Evolutionary conservation across 2,113 vertebrate genomes (phyloP).

Genomic region (Tyto alba): DNA sequence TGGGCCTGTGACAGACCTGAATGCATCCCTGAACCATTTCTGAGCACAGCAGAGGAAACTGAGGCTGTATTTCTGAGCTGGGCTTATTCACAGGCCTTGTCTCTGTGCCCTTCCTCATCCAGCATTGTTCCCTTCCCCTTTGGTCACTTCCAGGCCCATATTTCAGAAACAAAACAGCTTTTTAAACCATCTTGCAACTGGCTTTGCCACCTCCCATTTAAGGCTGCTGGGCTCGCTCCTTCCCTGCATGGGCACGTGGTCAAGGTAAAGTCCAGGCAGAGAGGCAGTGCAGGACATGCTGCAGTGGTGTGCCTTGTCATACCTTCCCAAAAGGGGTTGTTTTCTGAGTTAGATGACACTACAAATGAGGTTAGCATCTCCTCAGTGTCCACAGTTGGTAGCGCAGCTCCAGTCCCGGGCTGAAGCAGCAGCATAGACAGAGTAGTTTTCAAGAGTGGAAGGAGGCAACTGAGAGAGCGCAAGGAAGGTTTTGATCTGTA

Average conservation of each 20-base stretch:
- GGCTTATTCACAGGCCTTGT: background rate
- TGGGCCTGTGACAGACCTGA: background rate
- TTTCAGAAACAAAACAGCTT: background rate
- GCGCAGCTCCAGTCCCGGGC: background rate
- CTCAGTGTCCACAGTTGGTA: background rate
- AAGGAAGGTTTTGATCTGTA: background rate
- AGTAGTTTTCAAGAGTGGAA: background rate
- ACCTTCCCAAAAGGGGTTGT: background rate
- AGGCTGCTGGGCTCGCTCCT: accelerated
- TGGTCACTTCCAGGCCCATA: background rate
- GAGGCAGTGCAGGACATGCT: background rate
- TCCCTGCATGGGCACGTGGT: accelerated
- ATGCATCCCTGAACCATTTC: background rate
- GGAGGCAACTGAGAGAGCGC: background rate
- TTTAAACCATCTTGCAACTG: background rate
- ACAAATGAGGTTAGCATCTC: background rate
- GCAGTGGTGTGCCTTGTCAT: background rate
- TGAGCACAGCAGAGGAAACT: background rate
- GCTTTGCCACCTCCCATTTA: background rate
- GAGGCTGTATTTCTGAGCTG: background rate
- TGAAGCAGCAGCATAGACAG: background rate
- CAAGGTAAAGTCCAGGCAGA: background rate
- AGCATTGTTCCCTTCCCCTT: background rate
- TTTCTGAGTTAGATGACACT: background rate
- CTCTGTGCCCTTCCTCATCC: background rate